Evolutionary conservation across 2,113 vertebrate species (phyloP), one percentile per base, ranked within the genome.

Genomic region (Albula glossodonta): DNA sequence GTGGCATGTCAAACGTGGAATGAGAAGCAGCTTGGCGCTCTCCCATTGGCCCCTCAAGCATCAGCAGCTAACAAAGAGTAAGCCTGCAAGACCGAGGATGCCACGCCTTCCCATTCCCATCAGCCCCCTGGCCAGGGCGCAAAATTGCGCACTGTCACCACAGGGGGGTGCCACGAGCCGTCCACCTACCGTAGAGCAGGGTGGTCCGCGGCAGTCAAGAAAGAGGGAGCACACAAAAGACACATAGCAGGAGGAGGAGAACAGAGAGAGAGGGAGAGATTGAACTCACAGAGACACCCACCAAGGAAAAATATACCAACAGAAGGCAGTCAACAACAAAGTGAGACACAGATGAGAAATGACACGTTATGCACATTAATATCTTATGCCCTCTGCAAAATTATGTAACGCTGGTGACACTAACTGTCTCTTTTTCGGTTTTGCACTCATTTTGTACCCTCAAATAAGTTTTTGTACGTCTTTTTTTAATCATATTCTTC

Each of bases 191-290:
- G 94, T 96, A 93, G 91, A 83, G 92, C 92, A 91, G 90, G 92
- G 94, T 89, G 91, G 93, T 95, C 95, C 95, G 94, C 93, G 92
- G 94, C 94, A 95, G 94, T 95, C 95, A 95, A 94, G 94, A 95
- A 94, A 95, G 93, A 95, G 92, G 94, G 91, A 93, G 93, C 95
- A 95, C 94, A 95, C 92, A 95, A 94, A 93, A 95, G 94, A 95
- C 94, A 95, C 91, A 96, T 93, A 96, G 95, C 93, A 91, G 92
- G 94, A 94, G 93, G 92, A 92, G 92, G 94, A 94, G 94, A 94
- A 94, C 93, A 95, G 93, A 95, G 94, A 95, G 94, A 95, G 92
- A 95, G 94, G 94, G 86, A 96, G 93, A 95, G 92, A 95, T 95
- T 95, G 94, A 96, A 95, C 94, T 95, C 94, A 95, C 93, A 95